These are phyloP conservation scores for Ormyrus pomaceus DNA, from an alignment of 2,888 invertebrate species.

Conservation along the genomic window DNA sequence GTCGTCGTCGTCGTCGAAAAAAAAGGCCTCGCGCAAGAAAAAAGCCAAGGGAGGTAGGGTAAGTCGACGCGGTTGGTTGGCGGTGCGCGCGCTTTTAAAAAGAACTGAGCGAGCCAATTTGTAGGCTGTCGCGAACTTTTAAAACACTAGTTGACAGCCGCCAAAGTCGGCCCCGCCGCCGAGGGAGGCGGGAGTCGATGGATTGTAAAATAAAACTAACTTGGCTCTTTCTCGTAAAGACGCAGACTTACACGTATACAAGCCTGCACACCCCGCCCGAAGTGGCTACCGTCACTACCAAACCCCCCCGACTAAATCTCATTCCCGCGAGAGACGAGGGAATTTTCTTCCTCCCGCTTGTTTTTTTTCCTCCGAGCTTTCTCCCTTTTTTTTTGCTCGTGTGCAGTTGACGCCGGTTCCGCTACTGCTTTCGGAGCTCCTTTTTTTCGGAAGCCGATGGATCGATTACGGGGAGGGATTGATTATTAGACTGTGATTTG, in stretches of 20 bases:
- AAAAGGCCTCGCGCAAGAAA: too few relatives aligned
- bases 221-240: conserved; percentile 69
- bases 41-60: neutral
- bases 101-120: conserved; percentile 76
- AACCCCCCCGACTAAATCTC: conserved; percentile 68
- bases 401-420: neutral
- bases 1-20: neutral
- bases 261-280: neutral
- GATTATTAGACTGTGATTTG: neutral
- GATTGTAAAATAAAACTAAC: conserved; percentile 76
- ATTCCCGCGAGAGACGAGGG: conserved; percentile 69
- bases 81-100: conserved; percentile 73
- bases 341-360: conserved; percentile 59
- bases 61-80: conserved; percentile 52
- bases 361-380: conserved; percentile 54
- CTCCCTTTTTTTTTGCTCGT: conserved; percentile 17
- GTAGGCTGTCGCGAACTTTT: conserved; percentile 76
- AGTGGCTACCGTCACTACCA: neutral
- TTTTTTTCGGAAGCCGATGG: neutral
- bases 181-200: conserved; percentile 68
- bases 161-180: conserved; percentile 39
- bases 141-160: conserved; percentile 76
- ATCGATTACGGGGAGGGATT: too few relatives aligned
- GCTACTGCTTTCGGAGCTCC: neutral
- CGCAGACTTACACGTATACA: neutral